Base-by-base conservation (phyloP, 2,113 vertebrate genomes). In the Eretmodus cyanostictus region DNA sequence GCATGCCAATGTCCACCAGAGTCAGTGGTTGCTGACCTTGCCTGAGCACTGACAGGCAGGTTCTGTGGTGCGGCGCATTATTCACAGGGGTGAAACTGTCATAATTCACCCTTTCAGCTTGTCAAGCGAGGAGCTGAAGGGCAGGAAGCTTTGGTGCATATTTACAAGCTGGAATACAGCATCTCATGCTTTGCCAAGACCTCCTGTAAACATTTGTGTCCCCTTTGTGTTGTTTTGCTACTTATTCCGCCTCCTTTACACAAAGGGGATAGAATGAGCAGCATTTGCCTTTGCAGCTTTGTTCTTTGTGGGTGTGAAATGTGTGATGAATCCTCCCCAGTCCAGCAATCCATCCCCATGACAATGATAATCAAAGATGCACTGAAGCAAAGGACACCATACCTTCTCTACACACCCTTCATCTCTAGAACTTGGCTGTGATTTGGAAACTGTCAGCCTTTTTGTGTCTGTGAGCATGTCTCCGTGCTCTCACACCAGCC, bases 341-440 rank as follows among this genome's bases (percentile, higher is more conserved):
- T 84, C 84, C 80, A 59, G 57, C 80, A 7, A 82, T 76, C 83
- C 87, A 86, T 89, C 89, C 88, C 73, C 54, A 14, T 91, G 89
- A 91, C 88, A 87, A 71, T 80, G 87, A 92, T 89, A 73, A 94
- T 91, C 88, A 89, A 85, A 91, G 87, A 91, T 57, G 89, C 91
- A 86, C 2, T 89, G 87, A 93, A 79, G 53, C 81, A 88, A 57
- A 88, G 80, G 88, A 90, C 90, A 40, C 59, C 84, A 34, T 38
- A 42, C 61, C 53, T 34, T 40, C 84, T 42, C 81, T 83, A 55
- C 54, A 49, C 81, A 40, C 27, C 31, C 45, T 59, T 80, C 81
- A 61, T 27, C 87, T 82, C 90, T 61, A 57, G 19, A 53, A 83
- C 92, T 90, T 80, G 90, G 88, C 91, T 59, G 47, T 71, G 86